Percentiles rank a stretch among this genome's conserved stretches.
These are phyloP conservation scores for Distichodus sexfasciatus DNA, from an alignment of 2,797 vertebrate genomes.

Conservation along the genomic window DNA sequence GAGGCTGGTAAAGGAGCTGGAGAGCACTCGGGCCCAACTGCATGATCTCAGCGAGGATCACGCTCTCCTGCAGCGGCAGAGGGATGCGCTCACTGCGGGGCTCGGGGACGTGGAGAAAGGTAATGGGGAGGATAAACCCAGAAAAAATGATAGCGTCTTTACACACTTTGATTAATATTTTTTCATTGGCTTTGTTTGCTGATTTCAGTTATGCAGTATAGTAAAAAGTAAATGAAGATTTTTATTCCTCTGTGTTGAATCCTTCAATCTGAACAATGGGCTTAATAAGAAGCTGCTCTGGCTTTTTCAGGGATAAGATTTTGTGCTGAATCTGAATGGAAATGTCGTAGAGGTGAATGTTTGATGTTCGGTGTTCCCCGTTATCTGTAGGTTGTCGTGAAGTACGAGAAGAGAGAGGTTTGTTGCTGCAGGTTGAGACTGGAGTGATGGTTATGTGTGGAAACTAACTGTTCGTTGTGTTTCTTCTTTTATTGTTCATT, in stretches of 20 bases:
- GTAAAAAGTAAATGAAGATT: no score
- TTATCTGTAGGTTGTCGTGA: conserved; percentile 68
- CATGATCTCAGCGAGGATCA: conserved; percentile 79
- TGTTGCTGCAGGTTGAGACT: conserved; percentile 61
- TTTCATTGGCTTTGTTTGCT: no score
- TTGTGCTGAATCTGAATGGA: not conserved
- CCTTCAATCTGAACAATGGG: no score
- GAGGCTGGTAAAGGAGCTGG: conserved; percentile 81
- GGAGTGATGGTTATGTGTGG: conserved; percentile 46
- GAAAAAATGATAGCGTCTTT: no score
- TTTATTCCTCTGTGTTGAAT: no score
- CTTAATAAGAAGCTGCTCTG: no score
- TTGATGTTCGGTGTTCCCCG: conserved; percentile 67
- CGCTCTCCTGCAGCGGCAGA: conserved; percentile 62
- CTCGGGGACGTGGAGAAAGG: conserved; percentile 79
- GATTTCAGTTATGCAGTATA: no score
- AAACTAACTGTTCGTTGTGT: conserved; percentile 33
- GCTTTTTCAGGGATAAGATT: not conserved
- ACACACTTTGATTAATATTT: no score
- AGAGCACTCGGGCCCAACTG: conserved; percentile 74
- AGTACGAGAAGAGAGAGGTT: conserved; percentile 72
- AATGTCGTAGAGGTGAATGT: conserved; percentile 4
- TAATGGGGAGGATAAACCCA: no score
- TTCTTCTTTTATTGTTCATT: not conserved
- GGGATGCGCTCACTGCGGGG: conserved; percentile 67